These are phyloP conservation scores for Sarcophaga carnaria DNA, from an alignment of 2,888 invertebrate genomes.

Conservation along the genomic window DNA sequence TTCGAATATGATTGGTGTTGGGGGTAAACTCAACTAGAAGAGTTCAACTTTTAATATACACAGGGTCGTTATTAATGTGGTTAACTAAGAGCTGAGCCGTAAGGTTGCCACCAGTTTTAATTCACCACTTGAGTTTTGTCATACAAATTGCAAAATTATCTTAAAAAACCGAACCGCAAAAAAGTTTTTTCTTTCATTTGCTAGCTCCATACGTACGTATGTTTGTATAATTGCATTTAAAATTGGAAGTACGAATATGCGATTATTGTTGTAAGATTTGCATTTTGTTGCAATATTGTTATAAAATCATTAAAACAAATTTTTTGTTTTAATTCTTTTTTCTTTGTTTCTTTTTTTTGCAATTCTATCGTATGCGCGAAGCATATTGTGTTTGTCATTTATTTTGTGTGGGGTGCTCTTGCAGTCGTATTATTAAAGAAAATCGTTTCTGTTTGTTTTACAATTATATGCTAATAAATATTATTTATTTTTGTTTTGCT, in stretches of 20 bases:
- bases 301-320: conserved; percentile 28
- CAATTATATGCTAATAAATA: conserved; percentile 51
- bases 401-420: conserved; percentile 39
- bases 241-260: background rate
- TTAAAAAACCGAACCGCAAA: background rate
- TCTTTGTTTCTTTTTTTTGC: conserved; percentile 1
- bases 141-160: conserved; percentile 41
- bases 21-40: background rate
- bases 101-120: conserved; percentile 43
- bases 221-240: conserved; percentile 18
- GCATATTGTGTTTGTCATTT: conserved; percentile 8
- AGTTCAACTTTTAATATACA: conserved; percentile 38
- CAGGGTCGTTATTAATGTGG: conserved; percentile 24
- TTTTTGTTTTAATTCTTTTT: background rate
- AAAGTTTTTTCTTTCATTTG: conserved; percentile 1
- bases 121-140: conserved; percentile 7
- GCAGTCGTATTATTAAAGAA: background rate
- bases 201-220: background rate
- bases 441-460: conserved; percentile 15
- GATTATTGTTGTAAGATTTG: conserved; percentile 19
- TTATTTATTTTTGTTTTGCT: conserved; percentile 6
- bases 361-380: background rate
- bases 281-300: conserved; percentile 55
- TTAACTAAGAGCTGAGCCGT: background rate
- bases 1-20: background rate